Conservation (phyloP, 2,888 invertebrate species). For the Scaptomyza caliginosa region DNA sequence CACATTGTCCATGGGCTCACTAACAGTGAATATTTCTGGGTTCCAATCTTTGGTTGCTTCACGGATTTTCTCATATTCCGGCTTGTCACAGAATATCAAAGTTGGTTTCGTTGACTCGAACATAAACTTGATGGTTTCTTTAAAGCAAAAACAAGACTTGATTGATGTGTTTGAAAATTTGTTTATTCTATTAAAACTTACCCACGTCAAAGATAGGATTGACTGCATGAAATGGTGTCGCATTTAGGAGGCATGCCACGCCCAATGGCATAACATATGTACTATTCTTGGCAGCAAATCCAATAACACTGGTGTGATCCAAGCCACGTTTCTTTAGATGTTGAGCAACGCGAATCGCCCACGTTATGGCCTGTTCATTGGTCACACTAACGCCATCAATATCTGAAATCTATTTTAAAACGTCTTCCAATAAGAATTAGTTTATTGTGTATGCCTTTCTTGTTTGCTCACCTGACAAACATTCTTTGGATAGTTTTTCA, state of each 20-base stretch:
- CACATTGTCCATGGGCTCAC: constrained; percentile 52
- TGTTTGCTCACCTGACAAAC: constrained; percentile 38
- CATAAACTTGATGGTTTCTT: constrained; percentile 51
- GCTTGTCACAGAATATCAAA: constrained; percentile 61
- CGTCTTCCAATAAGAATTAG: neutral
- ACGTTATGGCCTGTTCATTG: constrained; percentile 48
- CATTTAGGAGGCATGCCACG: constrained; percentile 60
- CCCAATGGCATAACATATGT: constrained; percentile 61
- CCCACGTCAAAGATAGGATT: constrained; percentile 63
- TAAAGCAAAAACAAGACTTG: neutral
- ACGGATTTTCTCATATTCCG: constrained; percentile 44
- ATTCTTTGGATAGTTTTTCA: constrained; percentile 49
- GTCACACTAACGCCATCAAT: constrained; percentile 53
- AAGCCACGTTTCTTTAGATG: constrained; percentile 53
- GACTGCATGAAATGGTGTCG: constrained; percentile 62
- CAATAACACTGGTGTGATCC: constrained; percentile 61
- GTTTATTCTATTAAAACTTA: neutral
- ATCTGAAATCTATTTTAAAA: constrained; percentile 58
- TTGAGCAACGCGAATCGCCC: constrained; percentile 63
- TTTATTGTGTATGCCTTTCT: neutral
- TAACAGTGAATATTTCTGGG: constrained; percentile 50
- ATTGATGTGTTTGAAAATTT: neutral
- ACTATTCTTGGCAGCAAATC: constrained; percentile 63
- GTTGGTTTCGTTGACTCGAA: constrained; percentile 52
- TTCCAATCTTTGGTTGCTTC: constrained; percentile 47